Conservation (phyloP, 2,888 invertebrate genomes). For the Brachyptera putata region DNA sequence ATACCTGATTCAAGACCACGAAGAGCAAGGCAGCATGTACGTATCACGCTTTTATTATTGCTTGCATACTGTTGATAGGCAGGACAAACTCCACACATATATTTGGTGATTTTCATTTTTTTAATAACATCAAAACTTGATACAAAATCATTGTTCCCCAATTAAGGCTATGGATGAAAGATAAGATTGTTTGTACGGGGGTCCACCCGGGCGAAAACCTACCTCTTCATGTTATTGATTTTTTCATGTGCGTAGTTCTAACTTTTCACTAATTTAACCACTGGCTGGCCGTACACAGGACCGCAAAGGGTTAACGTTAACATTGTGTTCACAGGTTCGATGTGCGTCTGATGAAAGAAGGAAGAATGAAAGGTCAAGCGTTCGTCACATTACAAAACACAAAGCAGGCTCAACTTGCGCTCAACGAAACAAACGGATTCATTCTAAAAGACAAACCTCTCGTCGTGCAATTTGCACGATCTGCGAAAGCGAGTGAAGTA, state of each 20-base stretch:
- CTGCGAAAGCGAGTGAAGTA: conserved; percentile 45
- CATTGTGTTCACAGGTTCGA: conserved; percentile 52
- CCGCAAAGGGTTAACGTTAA: too few species aligned
- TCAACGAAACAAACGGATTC: conserved; percentile 82
- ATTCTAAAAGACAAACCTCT: conserved; percentile 83
- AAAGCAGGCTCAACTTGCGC: conserved; percentile 64
- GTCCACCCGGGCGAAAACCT: too few species aligned
- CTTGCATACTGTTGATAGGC: conserved; percentile 33
- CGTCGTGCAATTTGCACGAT: conserved; percentile 81
- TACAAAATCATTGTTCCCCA: too few species aligned
- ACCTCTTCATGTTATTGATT: too few species aligned
- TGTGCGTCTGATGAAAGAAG: conserved; percentile 86
- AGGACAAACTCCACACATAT: conserved; percentile 35
- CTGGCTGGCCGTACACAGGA: too few species aligned
- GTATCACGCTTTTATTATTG: too few species aligned
- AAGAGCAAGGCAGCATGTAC: conserved; percentile 43
- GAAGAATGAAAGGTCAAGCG: conserved; percentile 94
- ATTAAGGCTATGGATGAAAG: too few species aligned
- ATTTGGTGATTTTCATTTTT: not conserved
- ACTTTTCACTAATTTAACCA: too few species aligned
- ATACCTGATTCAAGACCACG: conserved; percentile 51
- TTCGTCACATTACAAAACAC: conserved; percentile 79
- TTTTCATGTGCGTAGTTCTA: too few species aligned
- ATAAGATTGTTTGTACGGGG: too few species aligned
- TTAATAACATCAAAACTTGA: too few species aligned